phyloP scores from a whole-genome alignment of 2,888 invertebrate species.

The Silvanus unidentatus region DNA sequence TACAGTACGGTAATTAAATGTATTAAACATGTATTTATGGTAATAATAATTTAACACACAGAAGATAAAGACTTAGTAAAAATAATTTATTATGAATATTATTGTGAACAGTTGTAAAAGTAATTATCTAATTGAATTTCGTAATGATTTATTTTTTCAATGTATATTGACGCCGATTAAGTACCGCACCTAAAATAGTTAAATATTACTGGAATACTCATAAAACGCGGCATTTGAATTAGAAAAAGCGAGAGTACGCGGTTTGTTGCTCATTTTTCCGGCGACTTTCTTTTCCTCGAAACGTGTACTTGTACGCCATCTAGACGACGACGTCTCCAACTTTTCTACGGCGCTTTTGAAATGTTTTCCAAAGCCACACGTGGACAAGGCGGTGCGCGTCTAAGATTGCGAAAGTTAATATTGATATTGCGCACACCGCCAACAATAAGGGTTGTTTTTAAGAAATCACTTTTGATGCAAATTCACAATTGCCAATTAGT shows the following conservation, averaged over 20 bases:
- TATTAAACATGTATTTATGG: slow-evolving; percentile 14
- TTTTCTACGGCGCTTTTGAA: slow-evolving; percentile 8
- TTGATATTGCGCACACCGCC: neutral
- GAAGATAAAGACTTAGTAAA: slow-evolving; percentile 13
- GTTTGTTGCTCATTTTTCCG: no score
- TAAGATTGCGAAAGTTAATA: slow-evolving; percentile 24
- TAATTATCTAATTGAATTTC: slow-evolving; percentile 19
- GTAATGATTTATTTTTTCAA: no score
- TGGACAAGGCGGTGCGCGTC: slow-evolving; percentile 25
- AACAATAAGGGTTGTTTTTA: no score
- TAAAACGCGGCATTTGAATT: no score
- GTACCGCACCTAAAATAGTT: no score
- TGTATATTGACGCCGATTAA: no score
- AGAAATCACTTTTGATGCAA: neutral
- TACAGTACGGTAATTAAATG: neutral
- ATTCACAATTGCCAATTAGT: neutral
- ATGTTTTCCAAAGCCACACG: slow-evolving; percentile 5
- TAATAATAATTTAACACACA: slow-evolving; percentile 14
- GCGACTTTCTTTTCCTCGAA: neutral
- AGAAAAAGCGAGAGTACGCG: no score
- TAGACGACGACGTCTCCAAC: slow-evolving; percentile 32
- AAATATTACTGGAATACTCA: no score
- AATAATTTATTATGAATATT: slow-evolving; percentile 13
- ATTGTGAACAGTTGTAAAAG: slow-evolving; percentile 13
- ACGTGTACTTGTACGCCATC: slow-evolving; percentile 29